Percentiles rank a stretch among this genome's conserved stretches.
Conservation (phyloP, 2,113 vertebrate species). For the Hypocryptadius cinnamomeus region DNA sequence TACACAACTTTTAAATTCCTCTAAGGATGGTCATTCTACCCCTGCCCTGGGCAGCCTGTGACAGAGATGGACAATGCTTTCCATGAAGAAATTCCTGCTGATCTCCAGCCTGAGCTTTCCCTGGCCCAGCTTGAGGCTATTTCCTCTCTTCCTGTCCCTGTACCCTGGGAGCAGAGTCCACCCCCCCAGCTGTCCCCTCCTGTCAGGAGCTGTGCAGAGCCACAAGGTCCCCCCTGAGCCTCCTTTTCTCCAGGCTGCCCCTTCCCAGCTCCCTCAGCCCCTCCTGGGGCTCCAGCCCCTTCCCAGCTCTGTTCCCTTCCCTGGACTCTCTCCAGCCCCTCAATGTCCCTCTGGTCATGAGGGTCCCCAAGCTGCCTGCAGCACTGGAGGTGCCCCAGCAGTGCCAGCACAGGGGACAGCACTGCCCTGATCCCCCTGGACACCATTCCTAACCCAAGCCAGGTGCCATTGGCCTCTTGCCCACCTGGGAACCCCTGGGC, state of each 20-base stretch:
- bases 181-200: neutral
- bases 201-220: neutral
- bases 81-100: neutral
- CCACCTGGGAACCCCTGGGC: neutral
- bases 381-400: neutral
- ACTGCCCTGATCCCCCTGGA: neutral
- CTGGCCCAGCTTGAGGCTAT: neutral
- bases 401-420: neutral
- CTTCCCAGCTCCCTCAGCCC: neutral
- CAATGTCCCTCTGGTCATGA: neutral
- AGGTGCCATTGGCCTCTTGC: neutral
- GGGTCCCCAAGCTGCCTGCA: neutral
- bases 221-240: neutral
- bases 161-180: neutral
- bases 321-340: neutral
- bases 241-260: neutral
- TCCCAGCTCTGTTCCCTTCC: neutral
- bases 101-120: rapidly evolving
- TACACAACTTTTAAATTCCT: neutral
- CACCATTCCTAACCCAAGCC: neutral
- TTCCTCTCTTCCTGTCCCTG: neutral
- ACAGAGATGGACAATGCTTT: neutral
- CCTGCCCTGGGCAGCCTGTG: neutral
- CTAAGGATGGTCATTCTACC: neutral
- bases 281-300: neutral